phyloP scores from a whole-genome alignment of 30 jellyfish, hydroid and myxozoan genomes.

The Rhopilema esculentum region DNA sequence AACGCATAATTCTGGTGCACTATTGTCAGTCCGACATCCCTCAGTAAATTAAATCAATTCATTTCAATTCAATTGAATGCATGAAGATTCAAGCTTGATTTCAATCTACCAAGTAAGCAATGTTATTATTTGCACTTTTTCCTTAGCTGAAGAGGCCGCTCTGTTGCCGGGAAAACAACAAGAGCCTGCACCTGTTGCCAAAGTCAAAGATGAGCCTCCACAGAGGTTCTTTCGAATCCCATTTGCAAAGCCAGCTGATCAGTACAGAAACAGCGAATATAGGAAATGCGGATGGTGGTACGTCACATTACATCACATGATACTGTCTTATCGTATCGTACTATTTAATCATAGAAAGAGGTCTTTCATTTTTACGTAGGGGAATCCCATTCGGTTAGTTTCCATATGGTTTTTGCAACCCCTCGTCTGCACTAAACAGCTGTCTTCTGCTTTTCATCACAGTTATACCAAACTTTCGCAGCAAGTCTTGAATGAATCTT shows the following conservation, averaged over 20 bases:
- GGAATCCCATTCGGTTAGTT: too few species aligned
- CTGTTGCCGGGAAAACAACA: slow-evolving; percentile 13
- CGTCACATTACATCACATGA: slow-evolving; percentile 3
- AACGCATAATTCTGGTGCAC: too few species aligned
- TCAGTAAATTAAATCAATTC: too few species aligned
- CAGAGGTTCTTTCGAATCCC: slow-evolving; percentile 95
- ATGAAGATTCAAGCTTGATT: too few species aligned
- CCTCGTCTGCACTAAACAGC: neutral
- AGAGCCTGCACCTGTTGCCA: slow-evolving; percentile 16
- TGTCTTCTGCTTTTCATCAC: neutral
- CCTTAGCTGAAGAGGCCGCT: slow-evolving; percentile 59
- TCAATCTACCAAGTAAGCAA: too few species aligned
- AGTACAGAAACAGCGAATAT: slow-evolving; percentile 82
- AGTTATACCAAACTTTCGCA: too few species aligned
- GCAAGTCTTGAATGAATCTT: neutral
- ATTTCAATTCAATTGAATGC: too few species aligned
- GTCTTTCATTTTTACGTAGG: too few species aligned
- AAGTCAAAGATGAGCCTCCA: slow-evolving; percentile 38
- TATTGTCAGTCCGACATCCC: too few species aligned
- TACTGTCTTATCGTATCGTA: neutral
- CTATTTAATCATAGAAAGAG: too few species aligned
- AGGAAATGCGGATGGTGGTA: slow-evolving; percentile 94
- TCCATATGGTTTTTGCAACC: too few species aligned
- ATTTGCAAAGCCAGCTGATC: slow-evolving; percentile 91
- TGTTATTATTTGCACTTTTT: too few species aligned